Base-by-base conservation (phyloP, 1,140 invertebrate genomes). In the Drosophila kepulauana region DNA sequence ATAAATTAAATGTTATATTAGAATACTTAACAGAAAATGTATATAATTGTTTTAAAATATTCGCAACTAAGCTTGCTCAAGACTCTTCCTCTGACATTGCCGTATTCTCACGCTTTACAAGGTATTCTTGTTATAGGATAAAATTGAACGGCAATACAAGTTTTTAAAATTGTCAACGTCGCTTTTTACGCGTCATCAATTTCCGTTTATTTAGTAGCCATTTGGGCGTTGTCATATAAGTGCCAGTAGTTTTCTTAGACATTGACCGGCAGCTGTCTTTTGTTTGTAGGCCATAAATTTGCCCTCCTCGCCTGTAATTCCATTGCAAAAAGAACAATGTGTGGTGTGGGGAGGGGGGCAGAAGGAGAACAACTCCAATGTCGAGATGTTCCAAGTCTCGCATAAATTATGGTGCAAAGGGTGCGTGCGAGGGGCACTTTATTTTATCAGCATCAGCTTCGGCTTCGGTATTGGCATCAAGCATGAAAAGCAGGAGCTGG, bases 261-360 rank as follows among this genome's bases (percentile, higher is more conserved):
- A 75, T 58, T 69, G 64, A 75, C 75, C 67, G 77, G 72, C 80
- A 80, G 71, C 73, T 82, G 84, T 88, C 80, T 81, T 80, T 88
- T 88, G 85, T 88, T 88, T 88, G 85, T 89, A 71, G 75, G 74
- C 85, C 78, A 88, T 88, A 88, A 88, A 88, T 88, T 89, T 68
- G 52, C 28, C 13, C 10, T 5, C 4, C 52, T 48, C 6, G 28
- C 38, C 15, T 33, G 28, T 30, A 59, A 46, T 43, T 54, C 10
- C 38, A 28, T 13, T 38, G 35, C 33, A 3, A 8, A 20, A 20
- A 11, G 20, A 13, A 45, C 30, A 61, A 38, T 15, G 13, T 4
- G 16, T 25, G 20, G 20, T 25, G 20, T 25, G 0, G 20, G 20
- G 3, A 4, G 20, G 20, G 20, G 3, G 20, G 20, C 0, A 25